phyloP scores from a whole-genome alignment of 2,113 vertebrate species.

The Acrocephalus kingi region DNA sequence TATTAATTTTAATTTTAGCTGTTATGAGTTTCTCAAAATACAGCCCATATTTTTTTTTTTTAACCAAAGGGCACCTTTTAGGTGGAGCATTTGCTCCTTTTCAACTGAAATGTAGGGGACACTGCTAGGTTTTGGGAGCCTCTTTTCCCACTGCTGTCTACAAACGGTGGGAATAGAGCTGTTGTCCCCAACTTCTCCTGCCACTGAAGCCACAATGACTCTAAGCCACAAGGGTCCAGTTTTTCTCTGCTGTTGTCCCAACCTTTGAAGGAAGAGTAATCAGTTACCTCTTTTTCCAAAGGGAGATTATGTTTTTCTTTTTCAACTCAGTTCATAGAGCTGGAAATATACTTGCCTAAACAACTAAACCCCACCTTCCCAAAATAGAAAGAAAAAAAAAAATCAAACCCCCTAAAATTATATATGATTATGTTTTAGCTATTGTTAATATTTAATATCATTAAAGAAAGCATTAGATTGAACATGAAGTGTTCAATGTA shows the following conservation, averaged over 20 bases:
- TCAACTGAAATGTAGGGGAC: background rate
- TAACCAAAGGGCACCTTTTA: background rate
- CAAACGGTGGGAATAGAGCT: background rate
- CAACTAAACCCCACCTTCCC: accelerated
- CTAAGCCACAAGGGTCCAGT: background rate
- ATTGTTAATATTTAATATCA: background rate
- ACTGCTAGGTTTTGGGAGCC: accelerated
- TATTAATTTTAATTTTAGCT: background rate
- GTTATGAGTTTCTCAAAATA: background rate
- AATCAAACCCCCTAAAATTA: accelerated
- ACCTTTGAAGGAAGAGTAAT: background rate
- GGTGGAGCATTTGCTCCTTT: background rate
- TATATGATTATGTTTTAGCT: background rate
- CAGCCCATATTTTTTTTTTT: background rate
- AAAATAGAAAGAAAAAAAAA: background rate
- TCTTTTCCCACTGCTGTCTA: background rate
- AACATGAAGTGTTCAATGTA: background rate
- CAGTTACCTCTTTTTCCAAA: background rate
- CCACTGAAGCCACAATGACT: accelerated
- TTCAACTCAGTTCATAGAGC: background rate
- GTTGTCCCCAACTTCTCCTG: accelerated
- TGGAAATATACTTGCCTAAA: background rate
- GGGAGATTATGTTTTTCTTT: background rate
- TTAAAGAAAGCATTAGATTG: background rate
- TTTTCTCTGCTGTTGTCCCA: background rate